Evolutionary conservation across 2,888 invertebrate genomes (phyloP).

Genomic region (Tryphoninae sp.): DNA sequence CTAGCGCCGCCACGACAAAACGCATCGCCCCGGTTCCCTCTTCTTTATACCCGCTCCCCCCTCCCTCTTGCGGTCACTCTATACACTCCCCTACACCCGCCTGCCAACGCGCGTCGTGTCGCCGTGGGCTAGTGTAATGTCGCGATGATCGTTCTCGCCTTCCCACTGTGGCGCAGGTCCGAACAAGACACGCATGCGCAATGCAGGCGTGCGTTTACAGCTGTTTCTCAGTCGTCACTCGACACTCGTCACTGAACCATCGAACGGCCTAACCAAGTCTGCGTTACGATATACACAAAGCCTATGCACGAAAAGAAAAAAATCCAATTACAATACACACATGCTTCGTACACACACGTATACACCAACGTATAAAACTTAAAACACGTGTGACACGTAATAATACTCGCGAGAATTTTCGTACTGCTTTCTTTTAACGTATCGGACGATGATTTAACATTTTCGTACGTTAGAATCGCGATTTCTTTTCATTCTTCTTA

Average conservation of each 20-base stretch:
- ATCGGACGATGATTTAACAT: too few relatives aligned
- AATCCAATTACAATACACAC: background rate
- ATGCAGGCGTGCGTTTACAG: constrained; percentile 74
- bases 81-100: constrained; percentile 13
- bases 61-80: background rate
- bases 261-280: constrained; percentile 64
- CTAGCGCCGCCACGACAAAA: constrained; percentile 12
- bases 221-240: constrained; percentile 75
- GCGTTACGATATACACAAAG: background rate
- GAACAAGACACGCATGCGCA: constrained; percentile 60
- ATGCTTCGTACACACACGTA: background rate
- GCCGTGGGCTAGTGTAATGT: background rate
- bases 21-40: constrained; percentile 18
- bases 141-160: constrained; percentile 37
- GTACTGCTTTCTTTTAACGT: background rate
- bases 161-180: background rate
- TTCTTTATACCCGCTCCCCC: too few relatives aligned
- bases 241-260: constrained; percentile 70
- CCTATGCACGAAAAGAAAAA: background rate
- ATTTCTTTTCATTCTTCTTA: too few relatives aligned
- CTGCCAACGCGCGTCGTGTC: background rate
- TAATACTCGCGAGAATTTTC: background rate
- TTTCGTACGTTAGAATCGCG: too few relatives aligned
- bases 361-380: background rate
- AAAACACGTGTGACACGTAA: background rate